These are phyloP conservation scores for Chydorus sphaericus DNA, from an alignment of 2,888 invertebrate species.

Conservation along the genomic window DNA sequence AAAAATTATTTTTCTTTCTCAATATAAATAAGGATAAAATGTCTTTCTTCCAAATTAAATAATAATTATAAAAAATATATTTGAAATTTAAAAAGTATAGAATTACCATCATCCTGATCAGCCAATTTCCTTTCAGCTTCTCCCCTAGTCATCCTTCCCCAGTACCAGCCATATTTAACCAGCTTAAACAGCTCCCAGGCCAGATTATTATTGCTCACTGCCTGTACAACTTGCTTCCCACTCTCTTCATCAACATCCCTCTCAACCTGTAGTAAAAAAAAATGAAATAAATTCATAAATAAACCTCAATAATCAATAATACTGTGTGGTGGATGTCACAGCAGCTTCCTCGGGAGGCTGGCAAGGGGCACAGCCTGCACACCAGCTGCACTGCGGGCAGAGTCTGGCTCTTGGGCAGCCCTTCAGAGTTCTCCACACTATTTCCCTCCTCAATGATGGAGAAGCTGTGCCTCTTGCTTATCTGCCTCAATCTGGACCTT, in stretches of 20 bases:
- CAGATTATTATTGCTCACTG: slow-evolving; percentile 5
- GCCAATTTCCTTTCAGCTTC: slow-evolving; percentile 54
- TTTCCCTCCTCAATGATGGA: background rate
- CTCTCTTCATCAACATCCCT: too few relatives aligned
- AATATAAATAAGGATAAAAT: too few relatives aligned
- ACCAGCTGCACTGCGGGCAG: background rate
- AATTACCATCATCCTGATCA: slow-evolving; percentile 54
- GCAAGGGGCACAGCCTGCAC: background rate
- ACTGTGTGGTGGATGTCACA: background rate
- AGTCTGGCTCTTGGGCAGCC: background rate
- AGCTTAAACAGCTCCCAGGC: slow-evolving; percentile 30
- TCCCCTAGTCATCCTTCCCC: slow-evolving; percentile 57
- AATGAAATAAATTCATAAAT: too few relatives aligned
- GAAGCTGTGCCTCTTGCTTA: slow-evolving; percentile 8
- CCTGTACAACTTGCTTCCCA: background rate
- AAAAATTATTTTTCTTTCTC: too few relatives aligned
- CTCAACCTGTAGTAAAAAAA: too few relatives aligned
- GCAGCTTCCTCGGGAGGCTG: background rate
- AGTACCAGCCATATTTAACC: slow-evolving; percentile 52
- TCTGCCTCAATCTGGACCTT: background rate
- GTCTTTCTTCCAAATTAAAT: too few relatives aligned
- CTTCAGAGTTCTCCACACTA: background rate
- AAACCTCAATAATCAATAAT: background rate
- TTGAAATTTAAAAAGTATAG: too few relatives aligned
- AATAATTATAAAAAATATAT: too few relatives aligned